phyloP scores from a whole-genome alignment of 2,888 invertebrate genomes.

The Gibbula magus region DNA sequence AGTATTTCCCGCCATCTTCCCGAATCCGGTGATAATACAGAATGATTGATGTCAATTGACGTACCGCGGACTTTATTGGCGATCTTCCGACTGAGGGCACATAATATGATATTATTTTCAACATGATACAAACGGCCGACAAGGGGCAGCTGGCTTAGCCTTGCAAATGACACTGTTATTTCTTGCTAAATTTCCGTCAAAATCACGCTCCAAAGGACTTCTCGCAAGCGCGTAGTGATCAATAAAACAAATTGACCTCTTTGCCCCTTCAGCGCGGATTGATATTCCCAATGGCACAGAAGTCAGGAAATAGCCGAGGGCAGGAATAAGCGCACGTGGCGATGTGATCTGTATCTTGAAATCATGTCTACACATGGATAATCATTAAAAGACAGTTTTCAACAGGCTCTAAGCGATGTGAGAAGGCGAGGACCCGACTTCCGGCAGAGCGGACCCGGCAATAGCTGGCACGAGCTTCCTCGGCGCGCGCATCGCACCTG shows the following conservation, averaged over 20 bases:
- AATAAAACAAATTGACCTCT: slow-evolving; percentile 41
- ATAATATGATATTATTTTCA: slow-evolving; percentile 25
- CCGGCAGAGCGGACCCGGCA: not conserved
- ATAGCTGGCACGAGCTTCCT: slow-evolving; percentile 24
- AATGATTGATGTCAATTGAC: slow-evolving; percentile 21
- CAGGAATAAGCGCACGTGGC: slow-evolving; percentile 40
- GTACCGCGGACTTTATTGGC: slow-evolving; percentile 19
- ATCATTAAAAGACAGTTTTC: slow-evolving; percentile 34
- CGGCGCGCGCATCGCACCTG: slow-evolving; percentile 32
- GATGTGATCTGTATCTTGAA: slow-evolving; percentile 33
- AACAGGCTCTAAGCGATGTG: slow-evolving; percentile 13
- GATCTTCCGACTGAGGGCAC: slow-evolving; percentile 15
- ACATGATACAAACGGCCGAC: slow-evolving; percentile 21
- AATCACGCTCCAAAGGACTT: slow-evolving; percentile 22
- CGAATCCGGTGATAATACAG: slow-evolving; percentile 23
- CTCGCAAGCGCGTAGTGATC: slow-evolving; percentile 28
- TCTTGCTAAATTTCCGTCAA: slow-evolving; percentile 35
- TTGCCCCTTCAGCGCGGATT: slow-evolving; percentile 36
- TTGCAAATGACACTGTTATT: slow-evolving; percentile 24
- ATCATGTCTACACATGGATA: slow-evolving; percentile 34
- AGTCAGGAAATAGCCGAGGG: slow-evolving; percentile 40
- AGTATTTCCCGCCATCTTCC: slow-evolving; percentile 20
- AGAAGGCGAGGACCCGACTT: not conserved
- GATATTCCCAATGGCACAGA: slow-evolving; percentile 38
- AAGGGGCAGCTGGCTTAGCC: not conserved